These are phyloP conservation scores for Saimiri boliviensis DNA, from an alignment of 2,113 vertebrate species.

Conservation along the genomic window DNA sequence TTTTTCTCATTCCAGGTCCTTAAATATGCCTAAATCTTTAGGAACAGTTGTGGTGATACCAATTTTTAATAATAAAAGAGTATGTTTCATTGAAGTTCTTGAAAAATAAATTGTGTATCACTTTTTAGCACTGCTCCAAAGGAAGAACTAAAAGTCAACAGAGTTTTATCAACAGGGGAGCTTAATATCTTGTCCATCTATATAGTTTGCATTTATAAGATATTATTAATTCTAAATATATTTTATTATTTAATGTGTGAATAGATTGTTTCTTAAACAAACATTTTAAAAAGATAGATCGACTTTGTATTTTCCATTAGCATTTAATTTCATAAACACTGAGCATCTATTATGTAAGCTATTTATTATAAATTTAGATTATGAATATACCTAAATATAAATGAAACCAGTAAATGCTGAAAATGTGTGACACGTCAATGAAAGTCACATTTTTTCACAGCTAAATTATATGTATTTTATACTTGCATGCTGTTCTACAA, in stretches of 20 bases:
- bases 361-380: constrained; percentile 56
- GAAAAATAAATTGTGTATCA: constrained; percentile 45
- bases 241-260: constrained; percentile 58
- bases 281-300: constrained; percentile 39
- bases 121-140: constrained; percentile 39
- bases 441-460: constrained; percentile 55
- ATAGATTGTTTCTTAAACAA: constrained; percentile 50
- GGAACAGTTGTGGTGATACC: constrained; percentile 43
- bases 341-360: not conserved
- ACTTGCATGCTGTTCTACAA: constrained; percentile 32
- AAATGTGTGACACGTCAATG: constrained; percentile 48
- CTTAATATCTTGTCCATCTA: constrained; percentile 40
- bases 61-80: constrained; percentile 57
- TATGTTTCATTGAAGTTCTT: constrained; percentile 54
- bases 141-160: constrained; percentile 48
- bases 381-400: constrained; percentile 57
- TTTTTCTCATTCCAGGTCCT: constrained; percentile 15
- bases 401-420: constrained; percentile 57
- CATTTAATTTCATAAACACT: constrained; percentile 59
- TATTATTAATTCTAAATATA: constrained; percentile 50
- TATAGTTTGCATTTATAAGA: constrained; percentile 50
- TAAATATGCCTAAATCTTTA: constrained; percentile 49
- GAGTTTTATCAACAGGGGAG: constrained; percentile 34
- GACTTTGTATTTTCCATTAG: constrained; percentile 58
- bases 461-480: constrained; percentile 31